These are phyloP conservation scores for Nycticryphes semicollaris DNA, from an alignment of 2,113 vertebrate genomes.

Conservation along the genomic window DNA sequence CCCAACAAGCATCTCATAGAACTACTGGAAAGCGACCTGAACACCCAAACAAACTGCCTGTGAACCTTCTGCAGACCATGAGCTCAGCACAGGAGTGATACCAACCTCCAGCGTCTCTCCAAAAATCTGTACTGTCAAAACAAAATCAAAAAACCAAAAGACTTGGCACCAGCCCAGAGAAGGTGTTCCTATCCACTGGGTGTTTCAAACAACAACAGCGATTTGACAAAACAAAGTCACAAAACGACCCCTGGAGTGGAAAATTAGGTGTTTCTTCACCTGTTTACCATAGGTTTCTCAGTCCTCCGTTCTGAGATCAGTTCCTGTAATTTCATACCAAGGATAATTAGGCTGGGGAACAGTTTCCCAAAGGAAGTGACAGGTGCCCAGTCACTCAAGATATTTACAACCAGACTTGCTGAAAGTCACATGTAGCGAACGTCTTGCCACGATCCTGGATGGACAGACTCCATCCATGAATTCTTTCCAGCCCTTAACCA, in stretches of 20 bases:
- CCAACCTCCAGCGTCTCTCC: neutral
- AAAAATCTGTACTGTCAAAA: neutral
- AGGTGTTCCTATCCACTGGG: neutral
- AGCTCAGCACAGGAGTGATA: neutral
- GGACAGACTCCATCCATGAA: neutral
- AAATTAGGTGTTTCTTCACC: neutral
- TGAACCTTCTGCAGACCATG: neutral
- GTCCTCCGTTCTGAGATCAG: neutral
- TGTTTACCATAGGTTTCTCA: neutral
- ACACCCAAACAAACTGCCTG: neutral
- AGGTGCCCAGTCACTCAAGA: conserved; percentile 45
- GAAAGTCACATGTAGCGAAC: conserved; percentile 41
- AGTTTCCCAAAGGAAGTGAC: conserved; percentile 54
- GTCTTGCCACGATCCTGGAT: neutral
- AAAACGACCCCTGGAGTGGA: neutral
- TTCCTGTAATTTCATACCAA: conserved; percentile 36
- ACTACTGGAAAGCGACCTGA: neutral
- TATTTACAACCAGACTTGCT: conserved; percentile 34
- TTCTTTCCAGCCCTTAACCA: neutral
- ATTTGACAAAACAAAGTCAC: neutral
- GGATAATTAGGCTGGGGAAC: neutral
- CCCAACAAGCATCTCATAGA: neutral
- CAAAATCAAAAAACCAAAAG: neutral
- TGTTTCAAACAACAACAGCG: neutral
- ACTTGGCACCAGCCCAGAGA: neutral